These are phyloP conservation scores for Bombus consobrinus DNA, from an alignment of 1,140 invertebrate species.

Conservation along the genomic window DNA sequence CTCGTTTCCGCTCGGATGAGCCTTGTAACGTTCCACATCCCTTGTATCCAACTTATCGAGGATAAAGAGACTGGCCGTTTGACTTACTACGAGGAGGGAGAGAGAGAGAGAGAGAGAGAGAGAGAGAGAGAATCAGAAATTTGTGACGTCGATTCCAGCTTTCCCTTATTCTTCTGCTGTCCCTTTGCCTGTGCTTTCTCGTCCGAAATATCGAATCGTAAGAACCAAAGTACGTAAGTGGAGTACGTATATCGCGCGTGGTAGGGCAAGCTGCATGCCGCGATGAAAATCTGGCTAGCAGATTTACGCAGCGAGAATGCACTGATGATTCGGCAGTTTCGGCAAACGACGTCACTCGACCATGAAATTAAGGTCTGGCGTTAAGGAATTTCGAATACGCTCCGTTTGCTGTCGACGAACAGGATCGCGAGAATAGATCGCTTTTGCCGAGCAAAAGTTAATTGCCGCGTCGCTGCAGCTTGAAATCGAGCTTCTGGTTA, in stretches of 20 bases:
- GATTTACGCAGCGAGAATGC: neutral
- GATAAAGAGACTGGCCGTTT: conserved; percentile 17
- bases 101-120: neutral
- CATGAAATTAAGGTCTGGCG: neutral
- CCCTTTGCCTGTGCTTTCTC: neutral
- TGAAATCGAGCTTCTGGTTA: conserved; percentile 25
- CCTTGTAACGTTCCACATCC: neutral
- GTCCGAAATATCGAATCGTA: neutral
- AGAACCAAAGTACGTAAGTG: neutral
- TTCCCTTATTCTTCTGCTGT: neutral
- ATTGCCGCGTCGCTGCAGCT: neutral
- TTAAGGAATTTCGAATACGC: neutral
- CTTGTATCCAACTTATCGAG: neutral
- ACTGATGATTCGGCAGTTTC: too few relatives aligned
- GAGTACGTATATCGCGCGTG: too few relatives aligned
- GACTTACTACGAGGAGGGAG: neutral
- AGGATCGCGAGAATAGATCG: neutral
- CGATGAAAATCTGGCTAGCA: neutral
- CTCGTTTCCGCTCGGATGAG: conserved; percentile 3
- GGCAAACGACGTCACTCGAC: neutral
- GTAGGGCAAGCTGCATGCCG: too few relatives aligned
- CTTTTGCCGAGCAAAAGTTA: neutral
- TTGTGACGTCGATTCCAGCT: neutral
- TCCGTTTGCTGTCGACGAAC: neutral
- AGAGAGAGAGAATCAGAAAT: neutral